Conservation (phyloP, 2,797 vertebrate genomes). For the Fistularia commersonii region DNA sequence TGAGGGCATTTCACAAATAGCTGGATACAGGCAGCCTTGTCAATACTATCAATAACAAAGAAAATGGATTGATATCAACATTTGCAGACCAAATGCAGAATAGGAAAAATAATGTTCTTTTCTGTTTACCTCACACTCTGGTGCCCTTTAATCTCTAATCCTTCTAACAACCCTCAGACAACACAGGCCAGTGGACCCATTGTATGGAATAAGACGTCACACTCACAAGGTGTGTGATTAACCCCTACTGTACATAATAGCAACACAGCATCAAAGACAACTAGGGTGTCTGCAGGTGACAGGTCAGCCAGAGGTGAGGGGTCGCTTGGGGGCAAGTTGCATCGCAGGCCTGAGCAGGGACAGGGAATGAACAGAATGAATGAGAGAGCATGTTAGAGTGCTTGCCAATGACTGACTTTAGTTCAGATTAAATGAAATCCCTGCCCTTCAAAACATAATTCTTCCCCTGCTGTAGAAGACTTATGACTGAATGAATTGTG, state of each 20-base stretch:
- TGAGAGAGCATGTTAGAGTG: not conserved
- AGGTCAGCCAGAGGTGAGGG: conserved; percentile 66
- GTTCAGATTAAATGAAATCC: conserved; percentile 23
- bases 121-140: conserved; percentile 68
- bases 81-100: conserved; percentile 58
- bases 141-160: conserved; percentile 77
- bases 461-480: conserved; percentile 38
- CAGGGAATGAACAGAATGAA: too few relatives aligned
- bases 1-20: conserved; percentile 7
- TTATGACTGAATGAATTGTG: conserved; percentile 45
- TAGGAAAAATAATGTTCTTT: conserved; percentile 67
- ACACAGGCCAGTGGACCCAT: conserved; percentile 60
- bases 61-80: conserved; percentile 57
- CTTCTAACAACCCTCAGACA: conserved; percentile 66
- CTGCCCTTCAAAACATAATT: conserved; percentile 38
- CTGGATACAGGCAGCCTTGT: conserved; percentile 21
- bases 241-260: conserved; percentile 76
- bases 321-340: conserved; percentile 32
- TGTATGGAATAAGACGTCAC: conserved; percentile 63
- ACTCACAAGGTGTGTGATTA: conserved; percentile 70
- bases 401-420: conserved; percentile 4
- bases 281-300: conserved; percentile 70
- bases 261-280: conserved; percentile 67
- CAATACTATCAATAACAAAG: conserved; percentile 29
- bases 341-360: conserved; percentile 5